Percentiles rank a stretch among this genome's conserved stretches.
Evolutionary conservation across 2,888 invertebrate genomes (phyloP).

Genomic region (Stomorhina lunata): DNA sequence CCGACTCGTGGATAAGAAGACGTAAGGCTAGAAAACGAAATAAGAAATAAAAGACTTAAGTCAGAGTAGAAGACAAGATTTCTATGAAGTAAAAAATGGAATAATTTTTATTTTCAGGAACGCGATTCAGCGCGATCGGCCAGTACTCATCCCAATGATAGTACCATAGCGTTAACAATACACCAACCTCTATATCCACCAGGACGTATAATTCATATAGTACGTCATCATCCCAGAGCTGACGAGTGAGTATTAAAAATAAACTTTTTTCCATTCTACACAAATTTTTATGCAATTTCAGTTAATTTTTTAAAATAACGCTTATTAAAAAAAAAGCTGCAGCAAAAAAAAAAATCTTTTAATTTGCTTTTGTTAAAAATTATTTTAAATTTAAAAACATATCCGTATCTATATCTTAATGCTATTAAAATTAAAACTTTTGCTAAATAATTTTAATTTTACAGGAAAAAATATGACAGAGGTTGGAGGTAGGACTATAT

Average conservation of each 20-base stretch:
- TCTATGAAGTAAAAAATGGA: not conserved
- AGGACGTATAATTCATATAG: slow-evolving; percentile 91
- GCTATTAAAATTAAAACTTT: slow-evolving; percentile 49
- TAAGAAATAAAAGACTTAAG: no score
- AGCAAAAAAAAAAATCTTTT: not conserved
- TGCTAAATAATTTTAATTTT: slow-evolving; percentile 71
- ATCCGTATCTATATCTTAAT: no score
- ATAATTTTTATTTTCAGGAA: slow-evolving; percentile 77
- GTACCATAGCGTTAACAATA: slow-evolving; percentile 88
- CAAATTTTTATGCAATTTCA: not conserved
- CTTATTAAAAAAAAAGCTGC: slow-evolving; percentile 2
- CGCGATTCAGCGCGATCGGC: slow-evolving; percentile 84
- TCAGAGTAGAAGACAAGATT: no score
- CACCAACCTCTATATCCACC: slow-evolving; percentile 92
- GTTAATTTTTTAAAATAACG: not conserved
- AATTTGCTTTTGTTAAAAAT: slow-evolving; percentile 22
- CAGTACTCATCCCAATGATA: slow-evolving; percentile 85
- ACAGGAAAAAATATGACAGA: slow-evolving; percentile 88
- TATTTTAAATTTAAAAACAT: slow-evolving; percentile 6
- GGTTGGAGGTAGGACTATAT: slow-evolving; percentile 87
- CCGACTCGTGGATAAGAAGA: no score
- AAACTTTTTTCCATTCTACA: not conserved
- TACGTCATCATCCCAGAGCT: slow-evolving; percentile 89
- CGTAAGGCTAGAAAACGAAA: no score
- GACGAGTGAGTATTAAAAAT: slow-evolving; percentile 85